phyloP scores from a whole-genome alignment of 2,797 vertebrate genomes.

The Erethizon dorsatum region DNA sequence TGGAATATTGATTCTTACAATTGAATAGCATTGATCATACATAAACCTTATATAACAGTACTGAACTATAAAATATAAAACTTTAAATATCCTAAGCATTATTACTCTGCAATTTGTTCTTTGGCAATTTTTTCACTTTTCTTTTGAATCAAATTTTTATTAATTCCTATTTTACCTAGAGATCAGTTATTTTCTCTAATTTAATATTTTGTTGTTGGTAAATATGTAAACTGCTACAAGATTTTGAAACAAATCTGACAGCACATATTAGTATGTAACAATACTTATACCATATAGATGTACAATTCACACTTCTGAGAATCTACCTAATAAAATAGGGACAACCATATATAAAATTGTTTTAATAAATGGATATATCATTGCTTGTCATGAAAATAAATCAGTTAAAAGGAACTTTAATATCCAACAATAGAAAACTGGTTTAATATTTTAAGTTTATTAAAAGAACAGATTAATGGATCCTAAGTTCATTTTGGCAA shows the following conservation, averaged over 20 bases:
- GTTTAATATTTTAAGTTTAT: background rate
- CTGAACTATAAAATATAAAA: background rate
- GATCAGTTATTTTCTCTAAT: background rate
- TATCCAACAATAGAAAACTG: background rate
- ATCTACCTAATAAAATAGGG: conserved; percentile 19
- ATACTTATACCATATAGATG: background rate
- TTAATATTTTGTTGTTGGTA: conserved; percentile 6
- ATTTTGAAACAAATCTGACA: conserved; percentile 2
- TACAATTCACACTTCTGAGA: background rate
- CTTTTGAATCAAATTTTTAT: background rate
- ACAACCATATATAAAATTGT: background rate
- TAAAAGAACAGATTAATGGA: background rate
- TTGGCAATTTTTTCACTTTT: background rate
- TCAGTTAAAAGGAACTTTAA: conserved; percentile 17
- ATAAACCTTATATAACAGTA: background rate
- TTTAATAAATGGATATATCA: background rate
- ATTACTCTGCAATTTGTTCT: background rate
- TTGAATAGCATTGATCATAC: background rate
- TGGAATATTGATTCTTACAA: background rate
- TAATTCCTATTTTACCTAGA: conserved; percentile 28
- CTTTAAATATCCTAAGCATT: background rate
- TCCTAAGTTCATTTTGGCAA: background rate
- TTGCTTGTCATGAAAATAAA: background rate
- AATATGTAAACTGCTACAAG: background rate
- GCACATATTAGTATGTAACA: conserved; percentile 3